Evolutionary conservation across 2,113 vertebrate genomes (phyloP), one percentile per base, ranked within the genome.

Genomic region (Carollia perspicillata): DNA sequence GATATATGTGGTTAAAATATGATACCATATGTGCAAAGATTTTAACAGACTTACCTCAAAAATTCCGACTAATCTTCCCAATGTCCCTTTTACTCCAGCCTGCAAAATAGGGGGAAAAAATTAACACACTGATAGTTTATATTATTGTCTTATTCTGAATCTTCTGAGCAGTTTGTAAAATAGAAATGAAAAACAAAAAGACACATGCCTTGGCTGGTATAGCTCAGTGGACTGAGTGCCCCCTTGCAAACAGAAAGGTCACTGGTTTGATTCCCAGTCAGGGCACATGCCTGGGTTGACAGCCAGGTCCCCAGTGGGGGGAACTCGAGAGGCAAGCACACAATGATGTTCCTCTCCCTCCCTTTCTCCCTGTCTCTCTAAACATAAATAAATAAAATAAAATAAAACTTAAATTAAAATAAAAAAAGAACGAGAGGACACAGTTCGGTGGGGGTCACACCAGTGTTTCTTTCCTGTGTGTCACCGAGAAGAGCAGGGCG

Each of bases 61-160:
- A 98, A 99, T 98, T 97, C 99, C 99, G 94, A 99, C 99, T 98
- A 99, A 98, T 98, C 99, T 99, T 98, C 99, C 99, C 98, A 99
- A 98, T 47, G 99, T 99, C 98, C 99, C 99, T 99, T 99, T 99
- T 95, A 99, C 99, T 97, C 99, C 99, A 97, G 99, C 99, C 99
- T 99, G 96, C 44, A 89, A 87, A 91, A 90, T 87, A 75, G 35
- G 35, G 35, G 2, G 3, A 96, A 96, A 92, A 96, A 92, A 89
- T 74, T 23, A 96, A 89, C 68, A 0, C 23, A 20, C 71, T 96
- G 93, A 37, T 7, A 26, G 30, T 65, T 89, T 35, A 49, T 11
- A 55, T 6, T 47, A 42, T 42, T 81, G 26, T 42, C 81, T 92
- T 51, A 78, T 33, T 71, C 28, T 35, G 18, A 87, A 88, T 33